Evolutionary conservation across 2,888 invertebrate species (phyloP), one percentile per base, ranked within the genome.

Genomic region (Oxyteleia sp.): DNA sequence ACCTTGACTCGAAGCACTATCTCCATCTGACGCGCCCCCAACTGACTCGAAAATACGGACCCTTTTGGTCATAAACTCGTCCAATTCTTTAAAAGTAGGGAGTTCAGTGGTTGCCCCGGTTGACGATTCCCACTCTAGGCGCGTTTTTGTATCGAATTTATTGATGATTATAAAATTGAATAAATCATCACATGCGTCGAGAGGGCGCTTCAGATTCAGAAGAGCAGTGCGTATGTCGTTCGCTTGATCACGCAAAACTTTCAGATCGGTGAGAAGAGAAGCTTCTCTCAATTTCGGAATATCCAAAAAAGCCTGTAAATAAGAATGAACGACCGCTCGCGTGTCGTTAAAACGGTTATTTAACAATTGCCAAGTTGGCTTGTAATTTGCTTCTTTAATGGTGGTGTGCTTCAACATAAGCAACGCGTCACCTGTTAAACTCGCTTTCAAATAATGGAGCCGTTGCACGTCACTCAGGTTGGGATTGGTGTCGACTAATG

Each of bases 161-260:
- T 18, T 4, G 11, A 45, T n/a, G 1, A 47, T 45, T 4, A 49
- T 1, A 35, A 49, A 64, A 11, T 32, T 32, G 35, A 32, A 64
- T 7, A 64, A 35, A 49, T 64, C 63, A n/a, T 47, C 47, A 4
- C 29, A 45, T 4, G 2, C 1, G 10, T 64, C 63, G 2, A 64
- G 1, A 4, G 63, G 63, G 13, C 45, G 15, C 8, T 64, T 13
- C 7, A 64, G 10, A 32, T 63, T 63, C 4, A 47, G 0, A 11
- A 63, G 3, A 1, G 49, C 26, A 1, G 23, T 15, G 13, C 41
- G 41, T 4, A 41, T 41, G 32, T 41, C 41, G 15, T 10, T 13
- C 2, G 13, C 3, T 4, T 41, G n/a, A 7, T 41, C 41, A 15
- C 41, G 41, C 3, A 41, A 13, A 2, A 1, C 0, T 7, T 41